These are phyloP conservation scores for Polypedilum pembai DNA, from an alignment of 1,140 invertebrate species.

Conservation along the genomic window DNA sequence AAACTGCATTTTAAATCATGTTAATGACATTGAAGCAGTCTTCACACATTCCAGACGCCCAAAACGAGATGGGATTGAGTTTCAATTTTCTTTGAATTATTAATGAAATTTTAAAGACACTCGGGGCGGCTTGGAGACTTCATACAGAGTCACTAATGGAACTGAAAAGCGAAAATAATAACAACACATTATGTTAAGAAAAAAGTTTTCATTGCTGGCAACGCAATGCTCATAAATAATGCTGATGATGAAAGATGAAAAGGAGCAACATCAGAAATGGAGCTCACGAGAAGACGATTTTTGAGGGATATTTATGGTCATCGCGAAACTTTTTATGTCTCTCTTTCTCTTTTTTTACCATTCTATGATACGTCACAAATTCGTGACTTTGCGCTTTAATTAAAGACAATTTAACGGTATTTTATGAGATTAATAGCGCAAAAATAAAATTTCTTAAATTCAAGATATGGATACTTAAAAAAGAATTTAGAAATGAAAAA, in stretches of 20 bases:
- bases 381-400: too few relatives aligned
- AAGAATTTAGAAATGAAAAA: too few relatives aligned
- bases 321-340: background rate
- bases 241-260: background rate
- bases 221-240: background rate
- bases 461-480: too few relatives aligned
- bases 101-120: background rate
- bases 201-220: too few relatives aligned
- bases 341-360: too few relatives aligned
- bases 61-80: too few relatives aligned
- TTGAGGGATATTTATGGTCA: background rate
- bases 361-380: too few relatives aligned
- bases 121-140: background rate
- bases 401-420: too few relatives aligned
- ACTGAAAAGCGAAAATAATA: background rate
- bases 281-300: background rate
- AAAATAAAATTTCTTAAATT: too few relatives aligned
- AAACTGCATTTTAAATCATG: conserved; percentile 1
- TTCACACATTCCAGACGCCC: background rate
- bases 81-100: background rate
- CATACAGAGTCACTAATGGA: background rate
- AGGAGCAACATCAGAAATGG: background rate
- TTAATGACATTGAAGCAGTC: background rate
- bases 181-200: too few relatives aligned
- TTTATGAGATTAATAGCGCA: too few relatives aligned